Evolutionary conservation across 37 sponge, comb jelly and placozoan genomes (phyloP), one percentile per base, ranked within the genome.

Genomic region (Oopsacas minuta): DNA sequence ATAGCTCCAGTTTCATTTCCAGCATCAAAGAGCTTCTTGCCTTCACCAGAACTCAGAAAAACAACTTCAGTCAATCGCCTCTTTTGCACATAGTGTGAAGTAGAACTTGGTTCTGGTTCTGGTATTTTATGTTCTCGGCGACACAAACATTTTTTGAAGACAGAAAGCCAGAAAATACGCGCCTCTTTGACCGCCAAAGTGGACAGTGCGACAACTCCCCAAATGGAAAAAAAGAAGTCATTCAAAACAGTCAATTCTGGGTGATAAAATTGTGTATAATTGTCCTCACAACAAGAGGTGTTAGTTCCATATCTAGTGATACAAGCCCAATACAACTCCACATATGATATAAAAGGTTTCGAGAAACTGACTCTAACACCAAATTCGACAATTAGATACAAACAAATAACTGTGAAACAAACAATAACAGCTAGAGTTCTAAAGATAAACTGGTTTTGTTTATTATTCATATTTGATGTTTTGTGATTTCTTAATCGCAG

Each of bases 241-340:
- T 12, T 61, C 22, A 61, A 25, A 61, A 12, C 75, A 61, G 75
- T 61, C 28, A 61, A n/a, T 12, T 61, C 75, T 3, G 75, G 75
- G 7, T 61, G 20, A 34, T 61, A 61, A 34, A 61, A 61, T 34
- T 61, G 75, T 20, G 30, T n/a, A 12, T 61, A 61, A n/a, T 61
- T 61, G 22, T 61, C 30, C 5, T 32, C 75, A 61, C 75, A 61
- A 12, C 75, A 61, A n/a, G 75, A 61, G 30, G 75, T 61, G 75
- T 61, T 61, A 61, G 75, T 61, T 61, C 75, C 75, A 61, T 61
- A 61, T 61, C 75, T 3, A n/a, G 75, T 61, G 75, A 61, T 61
- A n/a, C 75, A 61, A 3, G 75, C 75, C 75, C 75, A 61, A 34
- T 25, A 61, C 28, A 61, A 34, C 22, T 61, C 75, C 75, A 61